Conservation (phyloP, 2,888 invertebrate genomes). For the Rotaria magnacalcarata region DNA sequence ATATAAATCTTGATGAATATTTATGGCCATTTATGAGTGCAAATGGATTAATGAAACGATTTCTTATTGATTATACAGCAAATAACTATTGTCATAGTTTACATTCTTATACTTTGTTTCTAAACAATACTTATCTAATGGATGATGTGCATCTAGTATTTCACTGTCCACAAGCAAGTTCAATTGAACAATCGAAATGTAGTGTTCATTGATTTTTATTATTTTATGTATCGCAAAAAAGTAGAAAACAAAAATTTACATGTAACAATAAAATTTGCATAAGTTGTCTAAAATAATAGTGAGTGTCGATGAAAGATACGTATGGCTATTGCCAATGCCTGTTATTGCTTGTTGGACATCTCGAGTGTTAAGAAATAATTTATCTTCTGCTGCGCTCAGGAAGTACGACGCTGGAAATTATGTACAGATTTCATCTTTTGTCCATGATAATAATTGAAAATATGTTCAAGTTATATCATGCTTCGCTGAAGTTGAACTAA, state of each 20-base stretch:
- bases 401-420: no score
- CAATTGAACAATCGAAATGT: conserved; percentile 15
- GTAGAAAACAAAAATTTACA: not conserved
- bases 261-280: conserved; percentile 2
- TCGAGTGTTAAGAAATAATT: no score
- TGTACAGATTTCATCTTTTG: no score
- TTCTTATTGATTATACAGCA: conserved; percentile 24
- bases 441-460: not conserved
- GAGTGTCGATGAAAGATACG: no score
- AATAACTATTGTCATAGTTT: not conserved
- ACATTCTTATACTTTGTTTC: not conserved
- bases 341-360: not conserved
- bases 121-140: not conserved
- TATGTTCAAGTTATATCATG: not conserved
- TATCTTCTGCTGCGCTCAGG: no score
- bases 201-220: not conserved
- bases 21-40: conserved; percentile 24
- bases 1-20: conserved; percentile 1
- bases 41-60: not conserved
- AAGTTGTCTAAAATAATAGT: not conserved
- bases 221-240: conserved; percentile 12
- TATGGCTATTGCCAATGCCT: not conserved
- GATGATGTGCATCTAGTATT: not conserved
- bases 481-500: not conserved
- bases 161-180: conserved; percentile 8